These are phyloP conservation scores for Catocala sponsa DNA, from an alignment of 2,888 invertebrate genomes.

Conservation along the genomic window DNA sequence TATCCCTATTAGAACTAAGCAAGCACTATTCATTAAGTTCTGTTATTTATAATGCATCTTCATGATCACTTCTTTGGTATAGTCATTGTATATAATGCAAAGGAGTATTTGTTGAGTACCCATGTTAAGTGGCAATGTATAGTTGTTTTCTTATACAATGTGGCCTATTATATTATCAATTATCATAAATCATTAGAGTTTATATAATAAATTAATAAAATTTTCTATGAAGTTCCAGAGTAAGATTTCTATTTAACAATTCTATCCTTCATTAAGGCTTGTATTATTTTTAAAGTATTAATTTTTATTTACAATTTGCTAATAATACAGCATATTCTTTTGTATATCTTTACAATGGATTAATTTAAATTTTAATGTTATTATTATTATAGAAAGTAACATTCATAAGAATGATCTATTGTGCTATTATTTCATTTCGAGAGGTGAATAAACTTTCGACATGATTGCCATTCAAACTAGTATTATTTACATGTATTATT, in stretches of 20 bases:
- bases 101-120: conserved; percentile 76
- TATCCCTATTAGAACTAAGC: conserved; percentile 81
- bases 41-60: conserved; percentile 79
- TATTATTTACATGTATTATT: conserved; percentile 60
- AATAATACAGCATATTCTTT: conserved; percentile 54
- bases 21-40: conserved; percentile 78
- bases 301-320: conserved; percentile 69
- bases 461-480: conserved; percentile 54
- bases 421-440: conserved; percentile 34
- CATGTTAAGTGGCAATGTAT: conserved; percentile 73
- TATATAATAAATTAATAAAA: conserved; percentile 61
- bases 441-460: conserved; percentile 28
- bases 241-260: conserved; percentile 80
- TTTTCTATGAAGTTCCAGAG: conserved; percentile 75
- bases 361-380: conserved; percentile 51
- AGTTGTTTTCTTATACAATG: conserved; percentile 71
- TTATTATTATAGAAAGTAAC: conserved; percentile 49
- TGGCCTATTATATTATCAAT: too few relatives aligned
- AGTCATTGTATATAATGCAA: conserved; percentile 83
- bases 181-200: conserved; percentile 69
- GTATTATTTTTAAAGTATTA: conserved; percentile 84
- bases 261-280: conserved; percentile 75
- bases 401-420: conserved; percentile 43
- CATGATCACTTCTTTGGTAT: conserved; percentile 74
- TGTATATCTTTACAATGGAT: conserved; percentile 45